phyloP scores from a whole-genome alignment of 37 sponge, comb jelly and placozoan genomes.

The Beroe forskalii region DNA sequence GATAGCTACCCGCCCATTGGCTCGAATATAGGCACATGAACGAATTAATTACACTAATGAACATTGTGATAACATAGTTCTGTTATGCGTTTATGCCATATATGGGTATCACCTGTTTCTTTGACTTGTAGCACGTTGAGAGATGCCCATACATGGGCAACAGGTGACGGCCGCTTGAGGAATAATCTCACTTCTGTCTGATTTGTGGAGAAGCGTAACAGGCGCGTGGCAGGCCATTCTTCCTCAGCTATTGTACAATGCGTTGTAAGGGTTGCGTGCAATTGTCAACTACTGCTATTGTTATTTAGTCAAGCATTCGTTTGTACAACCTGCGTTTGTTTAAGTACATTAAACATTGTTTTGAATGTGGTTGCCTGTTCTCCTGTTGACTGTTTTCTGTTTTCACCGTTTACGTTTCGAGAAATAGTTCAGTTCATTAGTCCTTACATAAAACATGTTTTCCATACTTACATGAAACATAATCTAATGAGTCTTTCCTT shows the following conservation, averaged over 20 bases:
- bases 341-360: too few relatives aligned
- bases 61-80: conserved; percentile 63
- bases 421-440: too few relatives aligned
- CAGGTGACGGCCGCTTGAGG: neutral
- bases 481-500: too few relatives aligned
- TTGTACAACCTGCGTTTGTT: too few relatives aligned
- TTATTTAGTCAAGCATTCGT: too few relatives aligned
- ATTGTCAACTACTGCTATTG: too few relatives aligned
- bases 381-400: too few relatives aligned
- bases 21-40: conserved; percentile 42
- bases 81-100: conserved; percentile 45
- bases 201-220: conserved; percentile 58
- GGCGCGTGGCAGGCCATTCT: conserved; percentile 61
- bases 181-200: conserved; percentile 48
- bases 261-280: conserved; percentile 16
- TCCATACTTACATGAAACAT: too few relatives aligned
- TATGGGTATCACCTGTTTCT: conserved; percentile 20
- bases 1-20: conserved; percentile 28
- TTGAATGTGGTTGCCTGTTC: too few relatives aligned
- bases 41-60: conserved; percentile 64
- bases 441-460: too few relatives aligned
- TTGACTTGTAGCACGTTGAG: neutral
- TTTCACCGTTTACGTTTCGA: too few relatives aligned
- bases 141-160: neutral
- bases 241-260: conserved; percentile 3